Base-by-base conservation (phyloP, 2,888 invertebrate genomes). In the Meghimatium bilineatum region DNA sequence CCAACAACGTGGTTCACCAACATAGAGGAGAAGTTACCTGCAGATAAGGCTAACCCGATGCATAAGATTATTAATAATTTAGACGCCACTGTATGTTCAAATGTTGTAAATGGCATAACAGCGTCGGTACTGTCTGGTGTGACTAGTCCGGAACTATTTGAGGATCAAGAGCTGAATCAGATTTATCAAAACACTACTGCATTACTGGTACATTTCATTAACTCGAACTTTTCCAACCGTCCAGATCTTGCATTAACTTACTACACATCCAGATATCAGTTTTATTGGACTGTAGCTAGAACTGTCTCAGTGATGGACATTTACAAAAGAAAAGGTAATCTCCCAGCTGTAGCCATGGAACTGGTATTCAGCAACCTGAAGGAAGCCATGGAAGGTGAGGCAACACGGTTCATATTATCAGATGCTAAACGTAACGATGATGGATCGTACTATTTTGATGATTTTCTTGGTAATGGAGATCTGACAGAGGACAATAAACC, bases 41-140 rank as follows among this genome's bases (percentile, higher is more conserved):
- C 29, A 29, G n/a, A 63, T 29, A 3, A 6, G n/a, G 63, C 29
- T 8, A 29, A 29, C 5, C 10, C 23, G 3, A 8, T 3, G 1
- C 63, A 63, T 38, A 34, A 36, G 12, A 29, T 56, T 56, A 88
- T 90, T 1, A 91, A 91, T 85, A 90, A 91, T 82, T 88, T 91
- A n/a, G 91, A 90, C 79, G 87, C 89, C 26, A 90, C 90, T 1
- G 91, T 91, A 32, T 87, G 89, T 10, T 90, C 91, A 20, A 90
- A 91, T 78, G 87, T 87, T 44, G 82, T 91, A 29, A 90, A 87
- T 79, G 91, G 91, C 38, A 89, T 90, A 38, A 91, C 91, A 12
- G 84, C 89, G 0, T 84, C 88, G 6, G 86, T 91, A 3, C 78
- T 90, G 20, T 87, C 88, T 76, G 91, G 90, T 12, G 82, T 91